Percentiles rank a stretch among this genome's conserved stretches.
These are phyloP conservation scores for Melanerpes aurifrons DNA, from an alignment of 2,113 vertebrate genomes.

Conservation along the genomic window DNA sequence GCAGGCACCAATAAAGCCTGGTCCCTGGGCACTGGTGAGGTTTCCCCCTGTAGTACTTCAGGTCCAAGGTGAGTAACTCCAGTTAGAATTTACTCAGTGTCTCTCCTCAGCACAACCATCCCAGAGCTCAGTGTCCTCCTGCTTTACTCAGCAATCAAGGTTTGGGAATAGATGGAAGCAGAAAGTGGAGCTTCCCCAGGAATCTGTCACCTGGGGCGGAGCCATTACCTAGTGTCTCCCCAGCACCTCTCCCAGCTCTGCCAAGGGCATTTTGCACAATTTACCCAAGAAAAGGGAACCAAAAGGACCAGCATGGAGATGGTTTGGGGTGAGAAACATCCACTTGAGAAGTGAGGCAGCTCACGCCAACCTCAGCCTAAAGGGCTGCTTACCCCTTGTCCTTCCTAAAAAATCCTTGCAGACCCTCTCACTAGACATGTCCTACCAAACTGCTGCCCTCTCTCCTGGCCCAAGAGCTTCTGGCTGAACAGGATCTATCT, in stretches of 20 bases:
- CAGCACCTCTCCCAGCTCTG: not conserved
- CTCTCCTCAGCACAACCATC: accelerated
- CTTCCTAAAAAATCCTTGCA: accelerated
- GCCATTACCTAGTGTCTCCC: not conserved
- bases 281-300: not conserved
- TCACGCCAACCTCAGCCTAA: not conserved
- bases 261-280: not conserved
- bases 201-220: not conserved
- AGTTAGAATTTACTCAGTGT: accelerated
- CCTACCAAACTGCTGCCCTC: not conserved
- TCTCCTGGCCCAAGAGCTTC: not conserved
- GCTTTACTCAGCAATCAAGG: not conserved
- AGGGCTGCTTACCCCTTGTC: not conserved
- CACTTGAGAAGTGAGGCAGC: not conserved
- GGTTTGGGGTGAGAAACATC: not conserved
- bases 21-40: not conserved
- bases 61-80: not conserved
- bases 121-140: not conserved
- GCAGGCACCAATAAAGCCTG: accelerated
- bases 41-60: accelerated
- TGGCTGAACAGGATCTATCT: not conserved
- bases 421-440: accelerated
- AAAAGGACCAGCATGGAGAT: accelerated
- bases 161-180: not conserved
- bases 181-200: not conserved